These are phyloP conservation scores for Scaptodrosophila latifasciaeformis DNA, from an alignment of 2,888 invertebrate genomes.

Conservation along the genomic window DNA sequence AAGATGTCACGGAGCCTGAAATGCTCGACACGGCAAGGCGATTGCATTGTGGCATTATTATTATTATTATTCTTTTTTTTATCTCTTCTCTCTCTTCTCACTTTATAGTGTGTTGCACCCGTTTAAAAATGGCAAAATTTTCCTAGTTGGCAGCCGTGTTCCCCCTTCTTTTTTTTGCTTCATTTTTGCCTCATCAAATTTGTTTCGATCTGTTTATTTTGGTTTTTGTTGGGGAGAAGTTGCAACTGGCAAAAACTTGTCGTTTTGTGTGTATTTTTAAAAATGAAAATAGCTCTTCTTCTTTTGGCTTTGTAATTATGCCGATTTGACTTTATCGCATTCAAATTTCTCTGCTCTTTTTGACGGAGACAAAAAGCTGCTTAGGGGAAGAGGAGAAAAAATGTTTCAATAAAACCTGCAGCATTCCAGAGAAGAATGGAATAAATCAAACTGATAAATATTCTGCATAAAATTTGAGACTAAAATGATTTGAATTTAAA, in stretches of 20 bases:
- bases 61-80: too few species aligned
- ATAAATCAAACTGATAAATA: neutral
- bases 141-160: too few species aligned
- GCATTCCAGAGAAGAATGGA: neutral
- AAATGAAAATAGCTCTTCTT: neutral
- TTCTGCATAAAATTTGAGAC: constrained; percentile 53
- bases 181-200: neutral
- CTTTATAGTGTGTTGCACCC: too few species aligned
- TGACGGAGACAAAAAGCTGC: neutral
- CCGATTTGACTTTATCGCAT: constrained; percentile 2
- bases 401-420: neutral
- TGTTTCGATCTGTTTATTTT: too few species aligned
- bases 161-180: too few species aligned
- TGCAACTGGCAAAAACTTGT: too few species aligned
- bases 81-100: too few species aligned
- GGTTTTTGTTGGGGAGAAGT: too few species aligned
- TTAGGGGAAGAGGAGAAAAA: neutral
- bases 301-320: constrained; percentile 44
- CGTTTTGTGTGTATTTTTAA: neutral
- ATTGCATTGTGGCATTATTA: too few species aligned
- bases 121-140: too few species aligned
- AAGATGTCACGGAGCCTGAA: too few species aligned
- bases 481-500: constrained; percentile 58
- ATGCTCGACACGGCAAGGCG: too few species aligned
- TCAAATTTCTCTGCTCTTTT: neutral